Percentiles rank a stretch among this genome's conserved stretches.
Conservation (phyloP, 2,113 vertebrate species). For the Bombycilla garrulus region DNA sequence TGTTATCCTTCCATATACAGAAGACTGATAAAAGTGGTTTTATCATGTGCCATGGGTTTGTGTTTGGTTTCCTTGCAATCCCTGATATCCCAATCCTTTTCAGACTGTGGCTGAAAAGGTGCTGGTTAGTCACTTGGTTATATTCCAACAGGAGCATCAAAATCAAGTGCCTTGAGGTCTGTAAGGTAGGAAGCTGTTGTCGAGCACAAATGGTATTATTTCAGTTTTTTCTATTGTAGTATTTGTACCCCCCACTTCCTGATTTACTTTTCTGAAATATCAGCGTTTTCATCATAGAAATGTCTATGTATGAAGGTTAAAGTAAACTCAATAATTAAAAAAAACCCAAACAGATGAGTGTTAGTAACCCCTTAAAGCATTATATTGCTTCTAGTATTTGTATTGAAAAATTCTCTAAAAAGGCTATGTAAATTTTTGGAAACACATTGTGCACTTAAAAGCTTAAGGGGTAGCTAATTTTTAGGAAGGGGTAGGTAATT, state of each 20-base stretch:
- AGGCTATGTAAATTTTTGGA: not conserved
- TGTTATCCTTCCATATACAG: not conserved
- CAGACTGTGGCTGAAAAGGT: not conserved
- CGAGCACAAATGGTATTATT: not conserved
- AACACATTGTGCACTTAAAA: not conserved
- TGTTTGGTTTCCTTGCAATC: not conserved
- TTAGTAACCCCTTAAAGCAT: not conserved
- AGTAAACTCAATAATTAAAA: not conserved
- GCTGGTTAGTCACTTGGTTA: not conserved
- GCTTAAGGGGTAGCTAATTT: not conserved
- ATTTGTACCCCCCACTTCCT: not conserved
- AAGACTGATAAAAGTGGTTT: not conserved
- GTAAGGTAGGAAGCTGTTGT: not conserved
- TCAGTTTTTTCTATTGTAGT: not conserved
- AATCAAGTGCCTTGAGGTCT: not conserved
- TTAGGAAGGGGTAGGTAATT: not conserved
- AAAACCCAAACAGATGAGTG: rapidly evolving
- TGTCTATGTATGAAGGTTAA: not conserved
- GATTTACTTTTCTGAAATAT: not conserved
- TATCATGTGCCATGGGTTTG: not conserved
- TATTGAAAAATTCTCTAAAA: not conserved
- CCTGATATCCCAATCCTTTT: rapidly evolving
- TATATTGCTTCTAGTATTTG: not conserved
- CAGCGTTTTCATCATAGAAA: not conserved
- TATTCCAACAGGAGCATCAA: not conserved